phyloP scores from a whole-genome alignment of 2,888 invertebrate genomes.

The Cheiracanthium punctorium region DNA sequence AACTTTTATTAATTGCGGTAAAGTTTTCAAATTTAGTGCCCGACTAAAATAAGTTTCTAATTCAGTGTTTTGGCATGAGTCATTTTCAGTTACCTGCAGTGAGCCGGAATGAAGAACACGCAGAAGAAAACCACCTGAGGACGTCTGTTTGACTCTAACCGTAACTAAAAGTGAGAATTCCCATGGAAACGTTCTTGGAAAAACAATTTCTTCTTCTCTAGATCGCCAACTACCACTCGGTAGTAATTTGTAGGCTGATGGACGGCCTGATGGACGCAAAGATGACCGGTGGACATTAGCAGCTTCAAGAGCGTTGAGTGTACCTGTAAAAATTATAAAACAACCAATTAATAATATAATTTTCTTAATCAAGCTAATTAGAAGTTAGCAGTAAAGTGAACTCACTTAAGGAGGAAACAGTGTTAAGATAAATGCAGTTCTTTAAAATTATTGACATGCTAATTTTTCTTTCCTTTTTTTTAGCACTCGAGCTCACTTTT shows the following conservation, averaged over 20 bases:
- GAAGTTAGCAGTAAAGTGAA: too few relatives aligned
- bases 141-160: constrained; percentile 33
- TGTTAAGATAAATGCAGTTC: too few relatives aligned
- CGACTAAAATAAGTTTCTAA: too few relatives aligned
- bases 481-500: too few relatives aligned
- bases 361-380: too few relatives aligned
- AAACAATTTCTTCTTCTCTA: constrained; percentile 37
- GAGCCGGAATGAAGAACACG: constrained; percentile 56
- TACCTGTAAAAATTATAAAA: constrained; percentile 35
- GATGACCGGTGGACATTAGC: constrained; percentile 51
- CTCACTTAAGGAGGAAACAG: too few relatives aligned
- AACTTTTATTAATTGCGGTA: too few relatives aligned
- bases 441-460: too few relatives aligned
- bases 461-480: too few relatives aligned
- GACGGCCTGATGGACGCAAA: constrained; percentile 43
- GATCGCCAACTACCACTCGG: constrained; percentile 54
- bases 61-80: too few relatives aligned
- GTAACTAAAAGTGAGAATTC: constrained; percentile 61
- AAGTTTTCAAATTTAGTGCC: too few relatives aligned
- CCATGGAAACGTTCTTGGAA: constrained; percentile 66
- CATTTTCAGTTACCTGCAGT: constrained; percentile 56
- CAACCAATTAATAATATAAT: too few relatives aligned
- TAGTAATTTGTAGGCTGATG: constrained; percentile 52
- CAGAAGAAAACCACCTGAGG: constrained; percentile 45
- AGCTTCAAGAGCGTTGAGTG: constrained; percentile 48